Evolutionary conservation across 2,888 invertebrate species (phyloP), one percentile per base, ranked within the genome.

Genomic region (Melitaea athalia): DNA sequence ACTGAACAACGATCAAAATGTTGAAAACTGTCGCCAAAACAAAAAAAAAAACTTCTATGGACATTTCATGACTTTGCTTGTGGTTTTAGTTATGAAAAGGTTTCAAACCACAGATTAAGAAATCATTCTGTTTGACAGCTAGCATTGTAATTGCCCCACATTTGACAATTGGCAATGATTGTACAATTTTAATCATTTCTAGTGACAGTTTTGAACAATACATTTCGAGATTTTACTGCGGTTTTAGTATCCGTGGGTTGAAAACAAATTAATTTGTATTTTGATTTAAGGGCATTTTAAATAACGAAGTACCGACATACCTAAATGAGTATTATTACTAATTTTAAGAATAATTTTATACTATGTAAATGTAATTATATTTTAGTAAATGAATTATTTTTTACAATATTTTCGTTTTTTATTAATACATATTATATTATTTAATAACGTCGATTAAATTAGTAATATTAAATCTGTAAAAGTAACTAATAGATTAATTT

Each of bases 1-100:
- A 92, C 31, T 88, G 80, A 84, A 50, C 17, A 2, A 8, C 38
- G 38, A 5, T 38, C 6, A 38, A 38, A 38, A 7, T 38, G 38
- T 38, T 7, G 2, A 38, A 38, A 38, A 38, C 38, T 38, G 24
- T 3, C 38, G 8, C 38, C 38, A 38, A 3, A 1, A 38, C 38
- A 38, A 38, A 38, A 38, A 38, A 38, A 38, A 38, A 38, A 38
- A 38, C 38, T 24, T 24, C 24, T 38, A 8, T 38, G 3, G 5
- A 38, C 38, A 38, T 7, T 38, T 24, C 24, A 38, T 38, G 8
- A 38, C 38, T 38, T 5, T 38, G 38, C 8, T 24, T 24, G 24
- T 24, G 1, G 3, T 24, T 24, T 24, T 24, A 24, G 38, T 38
- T 7, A 38, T 7, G 5, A 38, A 38, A 38, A 1, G 38, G 8